A percentile compares a stretch with the other conserved stretches of the same genome.
These are phyloP conservation scores for Lepus europaeus DNA, from an alignment of 2,113 vertebrate genomes.

Conservation along the genomic window DNA sequence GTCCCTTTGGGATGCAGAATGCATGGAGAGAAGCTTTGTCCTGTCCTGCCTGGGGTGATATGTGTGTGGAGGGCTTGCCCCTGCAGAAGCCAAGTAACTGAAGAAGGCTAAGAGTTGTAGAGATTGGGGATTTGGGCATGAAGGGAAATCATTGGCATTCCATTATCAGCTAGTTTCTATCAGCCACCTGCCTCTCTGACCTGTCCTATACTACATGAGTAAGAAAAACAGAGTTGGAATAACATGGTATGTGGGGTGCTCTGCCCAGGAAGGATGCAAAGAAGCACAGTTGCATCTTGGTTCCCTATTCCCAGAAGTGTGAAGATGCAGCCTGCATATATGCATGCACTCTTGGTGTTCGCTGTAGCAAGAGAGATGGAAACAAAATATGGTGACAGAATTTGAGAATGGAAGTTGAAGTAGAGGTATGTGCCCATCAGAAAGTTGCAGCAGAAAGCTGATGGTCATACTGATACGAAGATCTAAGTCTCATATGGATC, in stretches of 20 bases:
- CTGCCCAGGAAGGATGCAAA: background rate
- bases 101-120: background rate
- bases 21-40: background rate
- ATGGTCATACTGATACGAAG: no score
- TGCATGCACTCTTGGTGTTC: no score
- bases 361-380: background rate
- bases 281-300: no score
- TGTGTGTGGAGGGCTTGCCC: background rate
- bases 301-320: background rate
- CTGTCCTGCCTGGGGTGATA: no score
- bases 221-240: background rate
- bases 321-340: rapidly evolving
- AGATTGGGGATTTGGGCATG: background rate
- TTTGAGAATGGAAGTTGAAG: background rate
- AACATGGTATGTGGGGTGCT: background rate
- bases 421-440: background rate
- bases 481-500: background rate
- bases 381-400: background rate
- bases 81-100: background rate
- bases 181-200: background rate
- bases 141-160: background rate
- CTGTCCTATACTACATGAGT: background rate
- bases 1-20: background rate
- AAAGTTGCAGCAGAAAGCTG: no score
- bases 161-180: background rate